A percentile compares a stretch with the other conserved stretches of the same genome.
These are phyloP conservation scores for Pseudococcus viburni DNA, from an alignment of 2,888 invertebrate genomes.

Conservation along the genomic window DNA sequence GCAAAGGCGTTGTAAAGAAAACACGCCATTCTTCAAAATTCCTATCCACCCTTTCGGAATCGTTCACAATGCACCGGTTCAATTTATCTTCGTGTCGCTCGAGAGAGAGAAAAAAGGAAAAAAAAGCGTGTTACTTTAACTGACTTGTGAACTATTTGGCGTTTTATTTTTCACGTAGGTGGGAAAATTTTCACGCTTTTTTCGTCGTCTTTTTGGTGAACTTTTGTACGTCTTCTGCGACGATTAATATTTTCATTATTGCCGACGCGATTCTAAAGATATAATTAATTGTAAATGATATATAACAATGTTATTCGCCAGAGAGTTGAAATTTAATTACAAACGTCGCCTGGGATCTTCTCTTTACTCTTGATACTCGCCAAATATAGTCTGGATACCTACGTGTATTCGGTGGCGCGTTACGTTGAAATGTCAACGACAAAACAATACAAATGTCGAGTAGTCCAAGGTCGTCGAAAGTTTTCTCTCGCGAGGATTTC, in stretches of 20 bases:
- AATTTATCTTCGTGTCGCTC: not conserved
- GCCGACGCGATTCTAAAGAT: not conserved
- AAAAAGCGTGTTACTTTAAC: not conserved
- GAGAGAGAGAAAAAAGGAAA: not conserved
- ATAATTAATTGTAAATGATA: conserved; percentile 6
- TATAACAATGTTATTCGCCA: not conserved
- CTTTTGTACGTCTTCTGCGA: not conserved
- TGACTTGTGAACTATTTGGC: not conserved
- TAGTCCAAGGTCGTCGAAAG: not conserved
- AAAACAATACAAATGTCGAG: not conserved
- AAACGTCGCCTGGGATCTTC: conserved; percentile 22
- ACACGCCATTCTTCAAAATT: not conserved
- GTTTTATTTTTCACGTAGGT: not conserved
- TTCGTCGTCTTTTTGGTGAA: not conserved
- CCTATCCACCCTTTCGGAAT: not conserved
- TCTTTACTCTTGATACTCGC: not conserved
- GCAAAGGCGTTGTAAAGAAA: not conserved
- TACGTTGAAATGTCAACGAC: conserved; percentile 6
- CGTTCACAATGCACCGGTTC: not conserved
- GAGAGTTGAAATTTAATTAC: conserved; percentile 39
- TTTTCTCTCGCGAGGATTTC: not conserved
- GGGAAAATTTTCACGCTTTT: not conserved
- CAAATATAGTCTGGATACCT: not conserved
- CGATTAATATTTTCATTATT: not conserved
- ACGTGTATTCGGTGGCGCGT: not conserved